These are phyloP conservation scores for Vicugna pacos DNA, from an alignment of 2,113 vertebrate genomes.

Conservation along the genomic window DNA sequence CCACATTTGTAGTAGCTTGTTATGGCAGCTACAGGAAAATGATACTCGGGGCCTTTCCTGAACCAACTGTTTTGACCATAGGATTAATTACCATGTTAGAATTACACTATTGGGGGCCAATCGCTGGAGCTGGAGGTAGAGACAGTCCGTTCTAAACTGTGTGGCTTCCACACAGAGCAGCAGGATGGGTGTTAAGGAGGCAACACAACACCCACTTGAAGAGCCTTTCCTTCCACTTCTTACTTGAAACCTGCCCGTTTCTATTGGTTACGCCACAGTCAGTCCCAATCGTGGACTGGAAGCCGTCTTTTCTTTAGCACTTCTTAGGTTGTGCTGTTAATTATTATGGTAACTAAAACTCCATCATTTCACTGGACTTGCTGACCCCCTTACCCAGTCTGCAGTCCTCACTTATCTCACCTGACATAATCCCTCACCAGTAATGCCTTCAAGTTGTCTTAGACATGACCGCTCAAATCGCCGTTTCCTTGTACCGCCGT, in stretches of 20 bases:
- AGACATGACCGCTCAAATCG: neutral
- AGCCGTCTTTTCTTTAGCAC: neutral
- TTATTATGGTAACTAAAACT: neutral
- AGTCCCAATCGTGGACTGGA: neutral
- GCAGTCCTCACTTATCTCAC: neutral
- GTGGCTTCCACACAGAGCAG: neutral
- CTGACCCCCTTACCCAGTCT: neutral
- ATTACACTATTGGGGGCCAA: neutral
- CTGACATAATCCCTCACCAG: neutral
- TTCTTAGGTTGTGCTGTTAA: neutral
- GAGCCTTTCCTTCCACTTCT: neutral
- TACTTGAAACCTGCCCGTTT: neutral
- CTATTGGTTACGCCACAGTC: accelerated
- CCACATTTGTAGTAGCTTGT: neutral
- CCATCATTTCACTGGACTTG: neutral
- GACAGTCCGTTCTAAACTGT: neutral
- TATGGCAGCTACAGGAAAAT: neutral
- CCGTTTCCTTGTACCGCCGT: neutral
- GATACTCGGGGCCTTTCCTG: neutral
- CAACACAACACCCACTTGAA: neutral
- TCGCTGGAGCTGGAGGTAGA: neutral
- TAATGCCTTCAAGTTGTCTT: neutral
- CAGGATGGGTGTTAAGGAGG: neutral
- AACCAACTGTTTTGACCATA: neutral
- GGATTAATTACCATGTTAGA: neutral